Evolutionary conservation across 1,140 invertebrate genomes (phyloP), one percentile per base, ranked within the genome.

Genomic region (Zaprionus capensis): DNA sequence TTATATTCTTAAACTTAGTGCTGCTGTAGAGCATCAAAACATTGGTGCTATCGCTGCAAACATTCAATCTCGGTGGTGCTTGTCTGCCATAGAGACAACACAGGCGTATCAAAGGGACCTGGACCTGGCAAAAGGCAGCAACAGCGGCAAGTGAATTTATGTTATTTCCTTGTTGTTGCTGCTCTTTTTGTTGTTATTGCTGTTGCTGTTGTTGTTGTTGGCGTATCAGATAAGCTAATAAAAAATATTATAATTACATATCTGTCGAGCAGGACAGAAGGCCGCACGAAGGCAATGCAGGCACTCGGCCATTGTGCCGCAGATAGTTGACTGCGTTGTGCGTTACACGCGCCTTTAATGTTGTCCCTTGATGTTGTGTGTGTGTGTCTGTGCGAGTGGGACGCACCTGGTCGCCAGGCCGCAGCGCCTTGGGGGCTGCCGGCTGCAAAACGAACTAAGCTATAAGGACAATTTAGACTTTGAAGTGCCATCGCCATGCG

Each of bases 181-280:
- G 28, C 28, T 31, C 28, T 7, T 9, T 7, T 31, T 31, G 6
- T 31, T 31, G 28, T 31, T 31, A 7, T 31, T 66, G 1, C 4
- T 34, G 1, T 11, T 34, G 2, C 4, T 81, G 78, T 69, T 80
- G 65, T 83, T 82, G 72, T 76, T 76, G 68, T 71, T 81, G 80
- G 72, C 78, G 66, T 84, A 92, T 92, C 91, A 91, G 91, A 92
- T 92, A 91, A 91, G 91, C 86, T 87, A 88, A 92, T 91, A 91
- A 91, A 91, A 92, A 92, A 92, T 88, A 88, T 92, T 92, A 91
- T 92, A 91, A 92, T 92, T 91, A 91, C 80, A 80, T 87, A 91
- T 82, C 73, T 81, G 81, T 63, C 55, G 57, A 41, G 56, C 51
- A 64, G 66, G 53, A 70, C n/a, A 41, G 57, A 58, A 26, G 63